Evolutionary conservation across 2,888 invertebrate genomes (phyloP), one percentile per base, ranked within the genome.

Genomic region (Philhelius pedissequus): DNA sequence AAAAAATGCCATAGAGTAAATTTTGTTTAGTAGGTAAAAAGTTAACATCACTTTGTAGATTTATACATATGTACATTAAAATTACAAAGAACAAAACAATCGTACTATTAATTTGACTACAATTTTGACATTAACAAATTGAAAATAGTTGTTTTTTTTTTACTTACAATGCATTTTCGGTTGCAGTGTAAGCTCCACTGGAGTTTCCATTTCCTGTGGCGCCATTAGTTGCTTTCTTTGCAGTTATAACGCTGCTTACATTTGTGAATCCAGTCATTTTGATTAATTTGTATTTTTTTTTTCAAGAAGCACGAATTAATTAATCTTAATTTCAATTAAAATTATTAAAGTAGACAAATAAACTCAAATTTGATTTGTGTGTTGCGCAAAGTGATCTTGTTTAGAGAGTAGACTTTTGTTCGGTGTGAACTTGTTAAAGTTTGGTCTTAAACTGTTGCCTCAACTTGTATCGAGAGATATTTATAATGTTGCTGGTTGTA

Each of bases 111-210:
- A 25, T 40, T 25, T 4, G 13, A 20, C 35, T 30, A 9, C 15
- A 13, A 30, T 15, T 40, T 15, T 48, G 38, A 69, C 18, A 69
- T 58, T 68, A 18, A 35, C 18, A 58, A 56, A 64, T 40, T 20
- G n/a, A 13, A n/a, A 3, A 43, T 11, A 43, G 4, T 32, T 30
- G 9, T 48, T 82, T 52, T 30, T 43, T 68, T 52, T 25, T 20
- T 68, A 89, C 88, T 88, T 88, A 89, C 89, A 87, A 86, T 77
- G 88, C 76, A 87, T 87, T 88, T 82, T 89, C 89, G 75, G 83
- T 86, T 38, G 89, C 89, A 18, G 88, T 88, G 73, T 89, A 89
- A n/a, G 87, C 87, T 78, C 87, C 87, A 76, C 86, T 82, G 48
- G 74, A 81, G 68, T 80, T 86, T 75, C 84, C 83, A 79, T 86